Evolutionary conservation across 2,113 vertebrate species (phyloP).

Genomic region (Sebastes schlegelii): DNA sequence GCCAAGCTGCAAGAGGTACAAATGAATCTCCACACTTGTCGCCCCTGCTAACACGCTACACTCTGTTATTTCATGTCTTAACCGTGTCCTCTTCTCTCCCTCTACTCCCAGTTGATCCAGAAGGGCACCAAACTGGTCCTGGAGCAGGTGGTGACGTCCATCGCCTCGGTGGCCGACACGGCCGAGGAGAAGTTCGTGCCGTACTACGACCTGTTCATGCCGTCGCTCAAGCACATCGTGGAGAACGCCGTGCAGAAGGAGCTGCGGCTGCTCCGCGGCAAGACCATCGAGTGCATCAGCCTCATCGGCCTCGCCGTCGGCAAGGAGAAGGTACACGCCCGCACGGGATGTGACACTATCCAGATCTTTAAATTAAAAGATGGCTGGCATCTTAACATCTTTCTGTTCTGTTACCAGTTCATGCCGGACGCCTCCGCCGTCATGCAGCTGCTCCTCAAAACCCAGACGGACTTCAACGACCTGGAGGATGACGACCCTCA

Average conservation of each 20-base stretch:
- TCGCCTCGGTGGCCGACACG: slow-evolving; percentile 98
- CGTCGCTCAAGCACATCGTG: slow-evolving; percentile 96
- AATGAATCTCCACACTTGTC: background rate
- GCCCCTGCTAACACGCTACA: background rate
- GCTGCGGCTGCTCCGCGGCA: slow-evolving; percentile 93
- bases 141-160: slow-evolving; percentile 99
- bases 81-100: background rate
- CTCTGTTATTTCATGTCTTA: background rate
- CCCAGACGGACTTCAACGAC: slow-evolving; percentile 97
- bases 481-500: slow-evolving; percentile 98
- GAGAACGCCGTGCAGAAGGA: slow-evolving; percentile 98
- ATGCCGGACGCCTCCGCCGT: slow-evolving; percentile 99
- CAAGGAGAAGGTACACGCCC: slow-evolving; percentile 91
- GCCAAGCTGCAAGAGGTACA: slow-evolving; percentile 96
- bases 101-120: slow-evolving; percentile 90
- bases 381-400: background rate
- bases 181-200: slow-evolving; percentile 99
- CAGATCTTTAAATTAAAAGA: background rate
- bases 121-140: slow-evolving; percentile 98
- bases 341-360: background rate
- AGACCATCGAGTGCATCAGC: slow-evolving; percentile 99
- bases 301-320: slow-evolving; percentile 98
- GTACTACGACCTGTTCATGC: slow-evolving; percentile 98
- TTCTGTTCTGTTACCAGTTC: slow-evolving; percentile 83
- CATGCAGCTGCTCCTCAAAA: slow-evolving; percentile 97